Evolutionary conservation across 2,113 vertebrate species (phyloP).

Genomic region (Nothoprocta pentlandii): DNA sequence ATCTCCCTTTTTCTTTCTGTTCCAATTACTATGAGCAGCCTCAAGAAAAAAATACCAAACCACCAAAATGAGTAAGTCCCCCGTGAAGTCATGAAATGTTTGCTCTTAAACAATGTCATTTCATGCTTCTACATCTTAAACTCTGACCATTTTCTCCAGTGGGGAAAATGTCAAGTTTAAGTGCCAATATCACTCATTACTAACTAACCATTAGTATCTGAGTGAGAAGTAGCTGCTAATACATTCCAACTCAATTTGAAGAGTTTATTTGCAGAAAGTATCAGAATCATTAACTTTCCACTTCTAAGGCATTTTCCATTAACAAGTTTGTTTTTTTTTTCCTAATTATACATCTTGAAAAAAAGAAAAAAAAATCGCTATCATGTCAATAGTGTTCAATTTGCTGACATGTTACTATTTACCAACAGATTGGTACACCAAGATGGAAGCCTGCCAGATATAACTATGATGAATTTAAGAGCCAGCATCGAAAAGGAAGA

Average conservation of each 20-base stretch:
- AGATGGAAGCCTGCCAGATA: constrained; percentile 93
- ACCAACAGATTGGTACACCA: constrained; percentile 89
- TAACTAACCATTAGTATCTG: constrained; percentile 72
- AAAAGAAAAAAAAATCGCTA: background rate
- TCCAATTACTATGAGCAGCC: constrained; percentile 96
- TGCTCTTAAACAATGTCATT: constrained; percentile 83
- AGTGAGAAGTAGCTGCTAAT: constrained; percentile 73
- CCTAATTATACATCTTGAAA: constrained; percentile 50
- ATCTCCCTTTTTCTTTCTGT: constrained; percentile 88
- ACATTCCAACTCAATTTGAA: constrained; percentile 58
- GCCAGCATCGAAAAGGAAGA: constrained; percentile 79
- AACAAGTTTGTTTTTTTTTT: constrained; percentile 28
- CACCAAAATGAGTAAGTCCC: constrained; percentile 98
- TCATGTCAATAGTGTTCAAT: background rate
- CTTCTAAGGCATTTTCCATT: constrained; percentile 60
- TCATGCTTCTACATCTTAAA: constrained; percentile 91
- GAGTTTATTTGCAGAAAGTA: constrained; percentile 70
- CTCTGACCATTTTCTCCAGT: constrained; percentile 85
- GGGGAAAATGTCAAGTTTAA: constrained; percentile 90
- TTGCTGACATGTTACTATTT: constrained; percentile 60
- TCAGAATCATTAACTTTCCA: constrained; percentile 59
- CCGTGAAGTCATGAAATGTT: constrained; percentile 85
- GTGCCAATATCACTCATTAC: constrained; percentile 77
- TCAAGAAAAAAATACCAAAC: constrained; percentile 99
- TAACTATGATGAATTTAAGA: constrained; percentile 90